Percentiles rank a stretch among this genome's conserved stretches.
phyloP scores from a whole-genome alignment of 1,140 invertebrate genomes.

The Aphidius ervi region DNA sequence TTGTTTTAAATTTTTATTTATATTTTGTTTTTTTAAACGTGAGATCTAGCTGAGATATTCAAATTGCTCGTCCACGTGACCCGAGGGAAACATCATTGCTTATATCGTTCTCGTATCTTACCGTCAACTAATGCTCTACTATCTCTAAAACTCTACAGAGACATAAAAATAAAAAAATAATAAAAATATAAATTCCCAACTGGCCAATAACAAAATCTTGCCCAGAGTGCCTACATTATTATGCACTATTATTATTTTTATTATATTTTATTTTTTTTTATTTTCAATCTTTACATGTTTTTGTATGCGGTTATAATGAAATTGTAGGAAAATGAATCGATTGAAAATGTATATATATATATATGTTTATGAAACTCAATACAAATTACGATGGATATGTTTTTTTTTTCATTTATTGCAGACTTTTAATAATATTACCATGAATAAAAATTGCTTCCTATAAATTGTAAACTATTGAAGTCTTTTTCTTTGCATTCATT shows the following conservation, averaged over 20 bases:
- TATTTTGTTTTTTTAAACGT: constrained; percentile 18
- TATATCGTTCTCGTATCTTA: constrained; percentile 39
- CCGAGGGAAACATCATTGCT: constrained; percentile 40
- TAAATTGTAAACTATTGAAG: neutral
- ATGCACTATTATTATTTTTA: too few species aligned
- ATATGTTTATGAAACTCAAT: too few species aligned
- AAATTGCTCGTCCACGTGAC: constrained; percentile 40
- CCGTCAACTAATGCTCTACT: constrained; percentile 23
- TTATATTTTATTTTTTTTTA: too few species aligned
- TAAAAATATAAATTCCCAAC: constrained; percentile 32
- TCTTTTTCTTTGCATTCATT: neutral
- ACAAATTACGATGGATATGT: too few species aligned
- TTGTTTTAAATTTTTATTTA: neutral
- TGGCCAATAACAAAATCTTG: constrained; percentile 29
- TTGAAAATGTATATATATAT: too few species aligned
- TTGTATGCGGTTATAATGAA: too few species aligned
- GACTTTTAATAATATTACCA: too few species aligned
- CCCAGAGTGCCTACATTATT: too few species aligned
- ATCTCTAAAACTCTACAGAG: constrained; percentile 8
- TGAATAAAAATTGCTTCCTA: too few species aligned
- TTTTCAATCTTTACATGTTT: too few species aligned
- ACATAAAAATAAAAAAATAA: constrained; percentile 21
- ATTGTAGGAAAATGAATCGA: too few species aligned
- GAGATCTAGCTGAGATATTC: constrained; percentile 48
- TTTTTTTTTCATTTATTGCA: too few species aligned